These are phyloP conservation scores for Geotria australis DNA, from an alignment of 2,797 vertebrate genomes.

Conservation along the genomic window DNA sequence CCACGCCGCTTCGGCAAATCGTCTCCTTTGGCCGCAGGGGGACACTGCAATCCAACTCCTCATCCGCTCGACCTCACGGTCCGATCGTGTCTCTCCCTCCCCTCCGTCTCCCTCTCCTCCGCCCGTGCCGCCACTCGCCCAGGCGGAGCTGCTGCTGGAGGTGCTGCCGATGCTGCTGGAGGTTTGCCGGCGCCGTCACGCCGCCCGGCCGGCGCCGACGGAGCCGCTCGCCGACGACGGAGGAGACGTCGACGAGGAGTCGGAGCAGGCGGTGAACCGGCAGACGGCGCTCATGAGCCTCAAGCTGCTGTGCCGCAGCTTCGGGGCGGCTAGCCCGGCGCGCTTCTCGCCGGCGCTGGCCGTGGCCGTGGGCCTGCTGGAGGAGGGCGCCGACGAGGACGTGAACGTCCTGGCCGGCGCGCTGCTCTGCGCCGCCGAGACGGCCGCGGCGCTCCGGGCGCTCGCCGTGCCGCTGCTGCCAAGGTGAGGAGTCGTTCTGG, in stretches of 20 bases:
- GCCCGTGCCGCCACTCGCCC: no score
- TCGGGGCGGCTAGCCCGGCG: slow-evolving; percentile 23
- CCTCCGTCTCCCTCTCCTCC: no score
- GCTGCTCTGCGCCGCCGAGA: slow-evolving; percentile 58
- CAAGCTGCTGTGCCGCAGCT: slow-evolving; percentile 59
- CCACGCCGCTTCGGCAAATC: no score
- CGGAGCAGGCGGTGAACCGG: slow-evolving; percentile 52
- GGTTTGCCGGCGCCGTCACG: slow-evolving; percentile 14
- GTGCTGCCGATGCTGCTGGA: slow-evolving; percentile 30
- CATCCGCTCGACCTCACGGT: no score
- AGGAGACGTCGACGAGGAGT: slow-evolving; percentile 11
- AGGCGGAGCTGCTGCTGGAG: slow-evolving; percentile 33
- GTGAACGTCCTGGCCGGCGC: slow-evolving; percentile 53
- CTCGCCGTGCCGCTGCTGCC: slow-evolving; percentile 58
- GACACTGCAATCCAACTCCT: no score
- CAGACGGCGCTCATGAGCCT: slow-evolving; percentile 76
- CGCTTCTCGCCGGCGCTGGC: slow-evolving; percentile 34
- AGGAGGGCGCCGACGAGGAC: slow-evolving; percentile 20
- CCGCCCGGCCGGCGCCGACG: background rate
- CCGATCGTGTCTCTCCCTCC: no score
- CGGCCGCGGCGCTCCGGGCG: slow-evolving; percentile 24
- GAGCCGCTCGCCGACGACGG: background rate
- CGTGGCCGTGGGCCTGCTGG: slow-evolving; percentile 18
- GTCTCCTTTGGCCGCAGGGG: no score
- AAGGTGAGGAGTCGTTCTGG: slow-evolving; percentile 13